Conservation (phyloP, 1,140 invertebrate species). For the Trypoxylus dichotomus region DNA sequence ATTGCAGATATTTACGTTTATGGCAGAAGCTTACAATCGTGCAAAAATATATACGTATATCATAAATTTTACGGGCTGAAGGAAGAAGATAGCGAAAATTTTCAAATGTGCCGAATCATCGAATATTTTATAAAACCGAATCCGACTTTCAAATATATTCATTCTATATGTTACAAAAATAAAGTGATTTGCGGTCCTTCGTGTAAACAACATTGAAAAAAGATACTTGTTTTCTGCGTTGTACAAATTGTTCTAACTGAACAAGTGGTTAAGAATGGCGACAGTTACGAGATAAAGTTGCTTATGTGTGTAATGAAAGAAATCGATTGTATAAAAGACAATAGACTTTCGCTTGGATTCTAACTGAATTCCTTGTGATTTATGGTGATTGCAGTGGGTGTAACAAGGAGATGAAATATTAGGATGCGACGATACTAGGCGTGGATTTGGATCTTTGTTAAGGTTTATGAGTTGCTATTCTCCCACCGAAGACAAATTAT, state of each 20-base stretch:
- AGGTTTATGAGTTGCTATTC: conserved; percentile 32
- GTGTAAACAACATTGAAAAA: not conserved
- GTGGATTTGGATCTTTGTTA: conserved; percentile 36
- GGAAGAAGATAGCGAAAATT: conserved; percentile 6
- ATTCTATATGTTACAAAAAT: not conserved
- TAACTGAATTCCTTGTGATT: conserved; percentile 31
- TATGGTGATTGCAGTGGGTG: conserved; percentile 38
- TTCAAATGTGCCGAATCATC: conserved; percentile 9
- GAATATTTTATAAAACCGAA: conserved; percentile 9
- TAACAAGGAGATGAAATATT: conserved; percentile 40
- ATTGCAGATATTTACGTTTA: not conserved
- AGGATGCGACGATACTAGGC: conserved; percentile 35
- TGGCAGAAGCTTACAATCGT: not conserved
- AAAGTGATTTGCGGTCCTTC: not conserved
- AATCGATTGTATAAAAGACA: conserved; percentile 1
- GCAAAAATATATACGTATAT: not conserved
- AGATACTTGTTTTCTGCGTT: not conserved
- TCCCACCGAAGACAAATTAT: conserved; percentile 30
- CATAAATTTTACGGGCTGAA: not conserved
- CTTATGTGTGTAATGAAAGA: not conserved
- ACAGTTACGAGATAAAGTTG: conserved; percentile 4
- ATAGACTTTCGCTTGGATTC: conserved; percentile 11
- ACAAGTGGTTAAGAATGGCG: conserved; percentile 28
- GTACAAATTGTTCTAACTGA: conserved; percentile 27
- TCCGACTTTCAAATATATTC: conserved; percentile 15